phyloP scores from a whole-genome alignment of 2,113 vertebrate genomes.

The Climacteris rufus region DNA sequence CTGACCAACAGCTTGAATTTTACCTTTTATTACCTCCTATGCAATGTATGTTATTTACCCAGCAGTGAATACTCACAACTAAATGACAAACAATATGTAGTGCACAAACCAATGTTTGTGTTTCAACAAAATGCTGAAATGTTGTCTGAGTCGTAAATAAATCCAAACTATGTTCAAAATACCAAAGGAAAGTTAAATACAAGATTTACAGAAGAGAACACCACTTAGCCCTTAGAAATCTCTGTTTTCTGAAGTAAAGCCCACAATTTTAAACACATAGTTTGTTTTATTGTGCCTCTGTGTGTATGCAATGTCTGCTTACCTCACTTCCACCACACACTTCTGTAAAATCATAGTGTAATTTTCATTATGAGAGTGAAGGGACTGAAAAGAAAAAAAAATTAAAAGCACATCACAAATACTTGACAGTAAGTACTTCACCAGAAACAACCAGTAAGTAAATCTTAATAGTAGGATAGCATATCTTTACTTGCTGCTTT shows the following conservation, averaged over 20 bases:
- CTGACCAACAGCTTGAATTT: background rate
- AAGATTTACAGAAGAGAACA: background rate
- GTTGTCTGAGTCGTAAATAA: background rate
- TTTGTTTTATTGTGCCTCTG: background rate
- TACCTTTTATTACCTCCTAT: background rate
- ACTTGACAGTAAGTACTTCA: background rate
- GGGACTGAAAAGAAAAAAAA: background rate
- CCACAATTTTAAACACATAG: background rate
- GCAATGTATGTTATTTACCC: background rate
- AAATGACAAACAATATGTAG: background rate
- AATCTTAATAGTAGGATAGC: background rate
- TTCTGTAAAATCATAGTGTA: background rate
- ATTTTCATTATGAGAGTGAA: background rate
- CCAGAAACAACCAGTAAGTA: background rate
- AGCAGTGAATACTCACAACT: background rate
- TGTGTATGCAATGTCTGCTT: background rate
- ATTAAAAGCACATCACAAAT: background rate
- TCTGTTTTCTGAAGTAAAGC: background rate
- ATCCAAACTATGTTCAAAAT: background rate
- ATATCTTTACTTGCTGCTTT: background rate
- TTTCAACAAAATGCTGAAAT: background rate
- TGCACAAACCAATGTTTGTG: slow-evolving; percentile 33
- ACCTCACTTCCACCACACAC: background rate
- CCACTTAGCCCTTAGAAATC: background rate
- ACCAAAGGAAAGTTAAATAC: background rate